Conservation (phyloP, 2,113 vertebrate species). For the Hippocampus mohnikei region DNA sequence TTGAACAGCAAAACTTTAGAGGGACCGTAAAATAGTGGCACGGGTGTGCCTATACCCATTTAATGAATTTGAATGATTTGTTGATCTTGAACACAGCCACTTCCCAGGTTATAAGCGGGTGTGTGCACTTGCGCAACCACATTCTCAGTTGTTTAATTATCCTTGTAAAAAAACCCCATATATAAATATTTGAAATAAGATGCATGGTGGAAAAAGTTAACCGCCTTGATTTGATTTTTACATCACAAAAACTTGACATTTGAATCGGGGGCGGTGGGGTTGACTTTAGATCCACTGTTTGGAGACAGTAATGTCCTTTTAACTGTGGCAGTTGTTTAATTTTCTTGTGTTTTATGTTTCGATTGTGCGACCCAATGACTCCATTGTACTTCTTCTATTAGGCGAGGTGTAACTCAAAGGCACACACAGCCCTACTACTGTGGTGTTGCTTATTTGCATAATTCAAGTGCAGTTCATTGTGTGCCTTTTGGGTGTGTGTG, state of each 20-base stretch:
- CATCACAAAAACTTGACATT: not conserved
- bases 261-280: not conserved
- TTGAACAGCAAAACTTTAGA: too few species aligned
- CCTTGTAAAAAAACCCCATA: too few species aligned
- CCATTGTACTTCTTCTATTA: not conserved
- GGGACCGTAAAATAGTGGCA: too few species aligned
- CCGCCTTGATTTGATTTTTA: not conserved
- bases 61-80: too few species aligned
- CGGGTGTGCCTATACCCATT: too few species aligned
- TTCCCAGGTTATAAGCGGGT: too few species aligned
- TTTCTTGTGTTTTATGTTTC: constrained; percentile 2
- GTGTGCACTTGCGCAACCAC: too few species aligned
- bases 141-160: too few species aligned
- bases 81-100: too few species aligned
- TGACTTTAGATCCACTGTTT: not conserved
- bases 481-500: constrained; percentile 8
- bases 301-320: not conserved
- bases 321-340: not conserved
- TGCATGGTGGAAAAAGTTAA: not conserved
- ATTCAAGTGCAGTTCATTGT: not conserved
- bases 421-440: not conserved
- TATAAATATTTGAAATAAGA: not conserved
- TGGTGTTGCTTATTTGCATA: constrained; percentile 28
- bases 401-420: not conserved
- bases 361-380: not conserved